Evolutionary conservation across 2,888 invertebrate genomes (phyloP).

Genomic region (Melipona bicolor): DNA sequence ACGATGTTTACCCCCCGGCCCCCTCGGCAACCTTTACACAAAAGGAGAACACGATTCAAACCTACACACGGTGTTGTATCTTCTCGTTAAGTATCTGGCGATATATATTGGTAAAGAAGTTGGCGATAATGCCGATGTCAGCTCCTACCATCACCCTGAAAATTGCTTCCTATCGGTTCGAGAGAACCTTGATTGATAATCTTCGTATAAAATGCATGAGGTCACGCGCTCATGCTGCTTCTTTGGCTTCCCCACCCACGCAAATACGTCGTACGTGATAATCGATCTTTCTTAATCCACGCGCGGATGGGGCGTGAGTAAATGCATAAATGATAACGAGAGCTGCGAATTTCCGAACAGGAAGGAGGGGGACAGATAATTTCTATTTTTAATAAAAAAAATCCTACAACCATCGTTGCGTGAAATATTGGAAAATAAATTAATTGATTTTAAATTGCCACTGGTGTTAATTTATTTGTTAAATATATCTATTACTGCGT

Average conservation of each 20-base stretch:
- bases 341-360: not conserved
- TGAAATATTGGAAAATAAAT: not conserved
- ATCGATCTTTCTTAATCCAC: conserved; percentile 3
- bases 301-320: not conserved
- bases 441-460: too few species aligned
- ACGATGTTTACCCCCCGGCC: conserved; percentile 9
- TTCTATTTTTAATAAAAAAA: not conserved
- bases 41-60: conserved; percentile 10
- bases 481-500: not conserved
- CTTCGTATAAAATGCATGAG: conserved; percentile 46
- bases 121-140: conserved; percentile 34
- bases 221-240: not conserved
- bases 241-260: conserved; percentile 4
- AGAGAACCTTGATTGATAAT: conserved; percentile 29
- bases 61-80: not conserved
- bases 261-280: not conserved
- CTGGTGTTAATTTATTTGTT: not conserved
- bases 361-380: not conserved
- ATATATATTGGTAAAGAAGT: not conserved
- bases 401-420: not conserved
- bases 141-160: conserved; percentile 24
- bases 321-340: not conserved
- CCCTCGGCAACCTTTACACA: conserved; percentile 6
- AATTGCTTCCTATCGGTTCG: conserved; percentile 42
- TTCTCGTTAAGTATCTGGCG: conserved; percentile 2